A percentile compares a stretch with the other conserved stretches of the same genome.
Evolutionary conservation across 2,888 invertebrate species (phyloP).

Genomic region (Pseudococcus jackbeardsleyi): DNA sequence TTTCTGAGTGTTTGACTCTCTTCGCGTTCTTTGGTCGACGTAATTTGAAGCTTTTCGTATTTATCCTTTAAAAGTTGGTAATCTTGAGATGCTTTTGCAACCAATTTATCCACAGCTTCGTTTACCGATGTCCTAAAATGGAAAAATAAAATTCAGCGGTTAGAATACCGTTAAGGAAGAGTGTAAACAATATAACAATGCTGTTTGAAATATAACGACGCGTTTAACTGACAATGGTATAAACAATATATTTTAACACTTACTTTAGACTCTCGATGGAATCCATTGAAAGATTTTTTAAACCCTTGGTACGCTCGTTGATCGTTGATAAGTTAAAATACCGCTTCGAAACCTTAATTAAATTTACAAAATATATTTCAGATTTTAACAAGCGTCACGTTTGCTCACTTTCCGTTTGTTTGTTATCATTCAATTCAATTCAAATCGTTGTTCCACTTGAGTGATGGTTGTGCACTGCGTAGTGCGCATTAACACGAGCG

Average conservation of each 20-base stretch:
- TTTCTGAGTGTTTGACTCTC: neutral
- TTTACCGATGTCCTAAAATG: neutral
- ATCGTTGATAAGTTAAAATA: neutral
- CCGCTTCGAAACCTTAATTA: no score
- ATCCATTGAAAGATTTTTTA: neutral
- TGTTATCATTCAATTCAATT: no score
- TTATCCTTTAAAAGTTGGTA: neutral
- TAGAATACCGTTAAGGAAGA: no score
- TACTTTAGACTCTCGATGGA: neutral
- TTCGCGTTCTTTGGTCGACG: neutral
- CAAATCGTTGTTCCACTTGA: no score
- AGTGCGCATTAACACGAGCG: no score
- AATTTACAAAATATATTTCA: no score
- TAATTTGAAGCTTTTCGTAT: neutral
- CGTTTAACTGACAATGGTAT: neutral
- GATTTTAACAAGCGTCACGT: no score
- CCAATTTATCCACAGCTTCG: neutral
- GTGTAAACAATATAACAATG: neutral
- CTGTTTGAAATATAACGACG: neutral
- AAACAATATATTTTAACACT: neutral
- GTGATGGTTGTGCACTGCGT: no score
- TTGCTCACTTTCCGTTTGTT: no score
- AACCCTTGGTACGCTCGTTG: neutral
- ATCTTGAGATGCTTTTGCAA: neutral
- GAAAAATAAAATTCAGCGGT: no score